Percentiles rank a stretch among this genome's conserved stretches.
Evolutionary conservation across 2,113 vertebrate species (phyloP).

Genomic region (Clarias magur): DNA sequence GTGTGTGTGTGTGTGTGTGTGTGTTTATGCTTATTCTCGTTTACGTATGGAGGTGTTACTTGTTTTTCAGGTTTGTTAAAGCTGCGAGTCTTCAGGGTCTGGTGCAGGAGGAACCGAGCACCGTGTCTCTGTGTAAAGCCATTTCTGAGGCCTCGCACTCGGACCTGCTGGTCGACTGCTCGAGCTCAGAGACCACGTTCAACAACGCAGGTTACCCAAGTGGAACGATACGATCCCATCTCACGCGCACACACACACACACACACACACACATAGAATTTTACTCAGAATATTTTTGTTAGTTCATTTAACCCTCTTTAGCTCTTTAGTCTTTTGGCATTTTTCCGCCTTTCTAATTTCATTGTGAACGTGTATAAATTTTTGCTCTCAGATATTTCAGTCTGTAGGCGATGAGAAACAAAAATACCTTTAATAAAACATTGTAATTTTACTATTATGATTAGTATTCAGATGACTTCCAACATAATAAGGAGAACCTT

Average conservation of each 20-base stretch:
- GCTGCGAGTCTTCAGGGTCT: conserved; percentile 91
- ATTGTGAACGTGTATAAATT: neutral
- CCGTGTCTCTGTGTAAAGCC: conserved; percentile 83
- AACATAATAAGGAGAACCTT: neutral
- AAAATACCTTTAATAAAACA: too few species aligned
- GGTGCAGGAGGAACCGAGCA: conserved; percentile 85
- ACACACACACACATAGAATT: neutral
- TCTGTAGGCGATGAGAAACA: neutral
- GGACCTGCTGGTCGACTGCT: conserved; percentile 81
- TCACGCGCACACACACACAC: too few species aligned
- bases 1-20: neutral
- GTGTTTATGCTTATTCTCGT: neutral
- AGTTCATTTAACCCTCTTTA: neutral
- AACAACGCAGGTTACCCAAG: conserved; percentile 76
- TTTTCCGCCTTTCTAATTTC: neutral
- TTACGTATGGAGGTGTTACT: neutral
- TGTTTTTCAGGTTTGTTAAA: conserved; percentile 84
- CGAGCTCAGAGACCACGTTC: conserved; percentile 77
- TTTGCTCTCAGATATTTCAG: neutral
- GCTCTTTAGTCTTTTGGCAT: neutral
- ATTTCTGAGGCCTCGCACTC: conserved; percentile 78
- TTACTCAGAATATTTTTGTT: neutral
- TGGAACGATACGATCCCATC: neutral
- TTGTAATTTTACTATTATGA: neutral
- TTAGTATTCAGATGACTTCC: neutral